These are phyloP conservation scores for Sapayoa aenigma DNA, from an alignment of 2,113 vertebrate species.

Conservation along the genomic window DNA sequence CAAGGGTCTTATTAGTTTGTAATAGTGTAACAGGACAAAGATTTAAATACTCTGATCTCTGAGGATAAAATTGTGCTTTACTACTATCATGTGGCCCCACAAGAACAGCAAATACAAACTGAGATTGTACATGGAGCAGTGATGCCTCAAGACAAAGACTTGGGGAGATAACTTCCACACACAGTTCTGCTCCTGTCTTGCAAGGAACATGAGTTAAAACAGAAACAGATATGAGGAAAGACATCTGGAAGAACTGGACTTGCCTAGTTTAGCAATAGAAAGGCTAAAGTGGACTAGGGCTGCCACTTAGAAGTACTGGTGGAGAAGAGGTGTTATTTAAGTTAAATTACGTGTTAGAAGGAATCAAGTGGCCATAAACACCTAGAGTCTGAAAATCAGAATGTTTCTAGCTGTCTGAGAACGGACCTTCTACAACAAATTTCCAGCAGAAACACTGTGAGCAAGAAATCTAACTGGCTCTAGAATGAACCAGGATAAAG, in stretches of 20 bases:
- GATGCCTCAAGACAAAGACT: accelerated
- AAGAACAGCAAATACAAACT: background rate
- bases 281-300: background rate
- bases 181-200: background rate
- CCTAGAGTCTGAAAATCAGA: background rate
- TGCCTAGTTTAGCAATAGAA: background rate
- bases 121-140: background rate
- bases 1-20: background rate
- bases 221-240: background rate
- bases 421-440: background rate
- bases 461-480: background rate
- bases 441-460: background rate
- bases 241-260: background rate
- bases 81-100: background rate
- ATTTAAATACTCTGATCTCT: background rate
- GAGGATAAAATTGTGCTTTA: background rate
- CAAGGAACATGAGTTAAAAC: background rate
- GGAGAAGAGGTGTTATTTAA: background rate
- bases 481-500: background rate
- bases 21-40: background rate
- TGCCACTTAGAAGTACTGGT: background rate
- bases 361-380: background rate
- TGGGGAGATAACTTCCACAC: background rate
- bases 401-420: background rate
- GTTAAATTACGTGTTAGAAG: background rate